phyloP scores from a whole-genome alignment of 2,888 invertebrate genomes.

The Pyralis farinalis region DNA sequence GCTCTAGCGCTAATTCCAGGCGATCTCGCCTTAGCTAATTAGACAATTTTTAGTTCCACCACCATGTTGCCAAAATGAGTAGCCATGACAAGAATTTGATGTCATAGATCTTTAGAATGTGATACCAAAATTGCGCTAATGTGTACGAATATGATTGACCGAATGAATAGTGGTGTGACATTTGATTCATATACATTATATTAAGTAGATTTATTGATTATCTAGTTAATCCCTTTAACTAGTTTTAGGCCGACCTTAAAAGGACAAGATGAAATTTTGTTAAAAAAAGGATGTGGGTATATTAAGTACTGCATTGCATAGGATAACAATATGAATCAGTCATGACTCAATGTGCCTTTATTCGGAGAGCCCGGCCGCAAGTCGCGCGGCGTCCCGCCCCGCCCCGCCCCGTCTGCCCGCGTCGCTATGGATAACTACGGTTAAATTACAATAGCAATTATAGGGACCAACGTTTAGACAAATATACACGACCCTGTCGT shows the following conservation, averaged over 20 bases:
- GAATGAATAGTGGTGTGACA: slow-evolving; percentile 71
- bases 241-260: slow-evolving; percentile 65
- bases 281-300: slow-evolving; percentile 45
- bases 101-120: slow-evolving; percentile 68
- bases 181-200: slow-evolving; percentile 59
- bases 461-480: slow-evolving; percentile 80
- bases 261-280: slow-evolving; percentile 44
- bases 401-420: slow-evolving; percentile 36
- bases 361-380: slow-evolving; percentile 66
- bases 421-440: slow-evolving; percentile 48
- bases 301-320: slow-evolving; percentile 60
- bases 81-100: slow-evolving; percentile 57
- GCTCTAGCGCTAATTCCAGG: slow-evolving; percentile 57
- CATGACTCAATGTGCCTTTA: slow-evolving; percentile 79
- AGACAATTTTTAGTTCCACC: slow-evolving; percentile 73
- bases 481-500: slow-evolving; percentile 69
- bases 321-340: slow-evolving; percentile 66
- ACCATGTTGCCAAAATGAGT: slow-evolving; percentile 78
- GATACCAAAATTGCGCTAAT: slow-evolving; percentile 64
- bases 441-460: slow-evolving; percentile 73
- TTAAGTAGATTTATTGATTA: slow-evolving; percentile 45
- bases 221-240: slow-evolving; percentile 60
- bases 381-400: slow-evolving; percentile 57
- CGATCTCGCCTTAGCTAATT: slow-evolving; percentile 67
- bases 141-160: slow-evolving; percentile 55